These are phyloP conservation scores for Caenorhabditis japonica DNA, from an alignment of 2,888 invertebrate genomes.

Conservation along the genomic window DNA sequence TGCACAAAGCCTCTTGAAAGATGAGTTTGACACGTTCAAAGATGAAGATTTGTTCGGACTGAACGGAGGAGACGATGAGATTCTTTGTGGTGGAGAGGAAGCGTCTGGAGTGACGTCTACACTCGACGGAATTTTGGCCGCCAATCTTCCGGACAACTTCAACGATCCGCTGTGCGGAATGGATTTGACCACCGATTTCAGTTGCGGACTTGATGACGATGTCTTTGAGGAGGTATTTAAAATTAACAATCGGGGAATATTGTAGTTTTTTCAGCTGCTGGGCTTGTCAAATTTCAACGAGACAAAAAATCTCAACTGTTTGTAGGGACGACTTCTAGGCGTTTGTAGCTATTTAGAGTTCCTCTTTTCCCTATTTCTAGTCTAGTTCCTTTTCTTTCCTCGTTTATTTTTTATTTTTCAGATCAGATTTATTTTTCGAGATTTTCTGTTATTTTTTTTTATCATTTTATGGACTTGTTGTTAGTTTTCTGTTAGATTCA, in stretches of 20 bases:
- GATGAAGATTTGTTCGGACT: slow-evolving; percentile 31
- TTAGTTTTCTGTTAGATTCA: slow-evolving; percentile 8
- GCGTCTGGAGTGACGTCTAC: slow-evolving; percentile 44
- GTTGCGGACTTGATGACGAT: slow-evolving; percentile 41
- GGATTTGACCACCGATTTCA: slow-evolving; percentile 43
- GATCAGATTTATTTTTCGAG: not conserved
- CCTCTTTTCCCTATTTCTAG: slow-evolving; percentile 3
- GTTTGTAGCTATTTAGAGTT: not conserved
- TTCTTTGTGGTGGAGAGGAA: slow-evolving; percentile 46
- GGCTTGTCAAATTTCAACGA: slow-evolving; percentile 33
- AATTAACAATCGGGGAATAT: not conserved
- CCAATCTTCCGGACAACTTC: slow-evolving; percentile 38
- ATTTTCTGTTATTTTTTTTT: slow-evolving; percentile 7
- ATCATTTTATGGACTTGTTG: slow-evolving; percentile 1
- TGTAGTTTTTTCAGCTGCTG: slow-evolving; percentile 20
- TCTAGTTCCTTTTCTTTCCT: slow-evolving; percentile 10
- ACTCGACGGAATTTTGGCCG: slow-evolving; percentile 41
- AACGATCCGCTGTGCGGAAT: slow-evolving; percentile 43
- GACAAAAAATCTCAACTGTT: slow-evolving; percentile 3
- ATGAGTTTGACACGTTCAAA: slow-evolving; percentile 30
- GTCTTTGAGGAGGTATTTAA: slow-evolving; percentile 36
- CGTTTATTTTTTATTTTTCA: too few species aligned
- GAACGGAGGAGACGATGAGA: slow-evolving; percentile 39
- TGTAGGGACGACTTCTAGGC: not conserved
- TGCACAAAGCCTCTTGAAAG: slow-evolving; percentile 35